Conservation (phyloP, 2,888 invertebrate species). For the Miltochrista miniata region DNA sequence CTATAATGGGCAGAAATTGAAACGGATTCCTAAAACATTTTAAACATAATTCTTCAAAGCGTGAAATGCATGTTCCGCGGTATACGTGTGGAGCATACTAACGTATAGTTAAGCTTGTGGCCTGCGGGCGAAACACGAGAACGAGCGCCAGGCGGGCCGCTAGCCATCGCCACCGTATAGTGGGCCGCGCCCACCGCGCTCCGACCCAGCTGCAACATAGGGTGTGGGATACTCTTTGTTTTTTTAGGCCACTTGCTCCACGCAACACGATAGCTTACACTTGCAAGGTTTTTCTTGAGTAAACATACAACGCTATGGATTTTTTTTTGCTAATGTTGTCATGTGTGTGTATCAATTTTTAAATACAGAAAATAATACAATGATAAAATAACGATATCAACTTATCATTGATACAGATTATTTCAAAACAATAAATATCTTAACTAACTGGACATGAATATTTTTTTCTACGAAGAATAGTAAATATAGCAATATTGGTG, state of each 20-base stretch:
- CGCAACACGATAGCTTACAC: slow-evolving; percentile 36
- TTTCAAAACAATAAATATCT: too few relatives aligned
- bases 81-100: slow-evolving; percentile 35
- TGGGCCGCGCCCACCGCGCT: slow-evolving; percentile 40
- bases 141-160: slow-evolving; percentile 1
- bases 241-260: slow-evolving; percentile 37
- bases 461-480: too few relatives aligned
- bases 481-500: too few relatives aligned
- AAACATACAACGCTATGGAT: not conserved
- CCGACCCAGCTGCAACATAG: slow-evolving; percentile 33
- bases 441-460: too few relatives aligned
- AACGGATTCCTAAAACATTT: not conserved
- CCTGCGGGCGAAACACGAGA: slow-evolving; percentile 17
- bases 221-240: slow-evolving; percentile 41
- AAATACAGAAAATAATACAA: too few relatives aligned
- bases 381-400: too few relatives aligned
- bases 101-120: slow-evolving; percentile 39
- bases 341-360: too few relatives aligned
- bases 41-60: slow-evolving; percentile 37
- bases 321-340: too few relatives aligned
- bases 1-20: not conserved
- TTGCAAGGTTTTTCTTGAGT: slow-evolving; percentile 15
- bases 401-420: too few relatives aligned
- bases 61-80: slow-evolving; percentile 39
- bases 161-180: slow-evolving; percentile 15